Conservation (phyloP, 2,113 vertebrate genomes). For the Rhombomys opimus region DNA sequence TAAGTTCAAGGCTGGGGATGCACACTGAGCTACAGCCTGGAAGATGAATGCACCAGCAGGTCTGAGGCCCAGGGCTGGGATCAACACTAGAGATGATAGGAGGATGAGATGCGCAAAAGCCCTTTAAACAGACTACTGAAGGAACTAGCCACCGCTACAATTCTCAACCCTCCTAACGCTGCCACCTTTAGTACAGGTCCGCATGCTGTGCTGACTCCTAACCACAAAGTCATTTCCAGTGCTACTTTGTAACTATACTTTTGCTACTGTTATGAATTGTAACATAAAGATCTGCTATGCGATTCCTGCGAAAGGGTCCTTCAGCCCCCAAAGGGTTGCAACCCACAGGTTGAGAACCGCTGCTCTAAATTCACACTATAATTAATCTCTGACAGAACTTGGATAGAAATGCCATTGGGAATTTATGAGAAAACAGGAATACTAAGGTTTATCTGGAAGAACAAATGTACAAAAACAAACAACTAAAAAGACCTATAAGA, state of each 20-base stretch:
- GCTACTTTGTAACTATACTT: background rate
- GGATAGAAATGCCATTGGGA: background rate
- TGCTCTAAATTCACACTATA: background rate
- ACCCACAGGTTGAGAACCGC: no score
- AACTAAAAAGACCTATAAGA: background rate
- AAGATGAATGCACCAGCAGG: no score
- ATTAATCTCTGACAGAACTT: background rate
- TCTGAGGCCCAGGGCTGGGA: no score
- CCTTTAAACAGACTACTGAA: background rate
- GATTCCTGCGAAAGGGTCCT: background rate
- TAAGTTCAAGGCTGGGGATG: background rate
- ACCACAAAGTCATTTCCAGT: background rate
- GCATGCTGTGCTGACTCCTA: background rate
- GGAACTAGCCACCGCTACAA: background rate
- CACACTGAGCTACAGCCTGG: background rate
- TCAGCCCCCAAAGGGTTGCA: background rate
- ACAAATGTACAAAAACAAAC: background rate
- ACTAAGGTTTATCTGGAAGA: background rate
- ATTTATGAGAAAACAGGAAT: background rate
- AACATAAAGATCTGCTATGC: background rate
- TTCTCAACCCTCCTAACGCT: background rate
- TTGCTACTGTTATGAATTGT: background rate
- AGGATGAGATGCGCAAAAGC: background rate
- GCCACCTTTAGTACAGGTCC: background rate
- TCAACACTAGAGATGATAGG: no score